These are phyloP conservation scores for Anoncus sp. DNA, from an alignment of 2,888 invertebrate genomes.

Conservation along the genomic window DNA sequence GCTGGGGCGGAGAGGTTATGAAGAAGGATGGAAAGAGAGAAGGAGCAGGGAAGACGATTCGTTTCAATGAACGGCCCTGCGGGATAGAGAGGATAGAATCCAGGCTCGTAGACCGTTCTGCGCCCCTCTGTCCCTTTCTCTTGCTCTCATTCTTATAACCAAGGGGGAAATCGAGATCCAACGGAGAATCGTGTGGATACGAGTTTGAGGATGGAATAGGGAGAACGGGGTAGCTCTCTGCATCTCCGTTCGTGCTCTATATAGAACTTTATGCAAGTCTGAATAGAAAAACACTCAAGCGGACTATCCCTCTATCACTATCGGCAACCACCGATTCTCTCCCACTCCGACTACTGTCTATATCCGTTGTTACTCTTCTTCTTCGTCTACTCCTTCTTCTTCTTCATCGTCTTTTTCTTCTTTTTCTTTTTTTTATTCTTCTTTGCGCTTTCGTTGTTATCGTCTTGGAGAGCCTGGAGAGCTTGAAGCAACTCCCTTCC, in stretches of 20 bases:
- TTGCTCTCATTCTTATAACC: conserved; percentile 65
- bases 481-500: conserved; percentile 26
- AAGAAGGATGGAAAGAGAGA: conserved; percentile 54
- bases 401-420: conserved; percentile 8
- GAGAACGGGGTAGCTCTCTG: conserved; percentile 19
- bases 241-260: conserved; percentile 60
- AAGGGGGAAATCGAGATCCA: conserved; percentile 65
- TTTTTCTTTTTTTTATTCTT: conserved; percentile 13
- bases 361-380: conserved; percentile 48
- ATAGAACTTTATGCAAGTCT: conserved; percentile 79
- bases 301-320: conserved; percentile 70
- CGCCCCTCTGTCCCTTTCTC: conserved; percentile 58
- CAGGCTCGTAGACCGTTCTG: conserved; percentile 39
- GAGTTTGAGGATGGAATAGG: conserved; percentile 65
- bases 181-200: conserved; percentile 53
- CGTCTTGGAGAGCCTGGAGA: conserved; percentile 15
- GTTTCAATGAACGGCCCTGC: conserved; percentile 80
- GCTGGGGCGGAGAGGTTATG: conserved; percentile 50
- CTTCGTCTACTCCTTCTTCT: conserved; percentile 36
- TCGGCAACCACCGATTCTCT: conserved; percentile 55
- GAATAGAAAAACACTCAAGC: conserved; percentile 81
- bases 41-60: conserved; percentile 77
- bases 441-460: conserved; percentile 49
- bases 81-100: conserved; percentile 70
- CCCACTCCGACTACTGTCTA: conserved; percentile 52